Evolutionary conservation across 2,888 invertebrate genomes (phyloP).

Genomic region (Biston betularia): DNA sequence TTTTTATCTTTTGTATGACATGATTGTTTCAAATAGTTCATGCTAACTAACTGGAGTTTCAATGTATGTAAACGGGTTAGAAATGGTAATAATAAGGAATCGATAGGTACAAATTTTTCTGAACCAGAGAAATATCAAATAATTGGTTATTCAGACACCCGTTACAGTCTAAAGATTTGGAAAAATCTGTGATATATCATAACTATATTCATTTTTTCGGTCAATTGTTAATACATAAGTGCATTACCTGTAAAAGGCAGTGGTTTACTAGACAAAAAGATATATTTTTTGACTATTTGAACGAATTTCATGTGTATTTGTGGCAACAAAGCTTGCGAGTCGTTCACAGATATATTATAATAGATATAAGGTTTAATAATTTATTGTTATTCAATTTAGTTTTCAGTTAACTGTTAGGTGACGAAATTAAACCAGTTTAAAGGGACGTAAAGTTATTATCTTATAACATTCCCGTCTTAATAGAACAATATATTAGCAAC

Average conservation of each 20-base stretch:
- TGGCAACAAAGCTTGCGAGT: constrained; percentile 80
- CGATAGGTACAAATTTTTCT: constrained; percentile 78
- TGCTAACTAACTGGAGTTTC: constrained; percentile 77
- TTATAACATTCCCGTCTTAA: constrained; percentile 71
- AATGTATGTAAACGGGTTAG: constrained; percentile 82
- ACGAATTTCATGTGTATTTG: constrained; percentile 78
- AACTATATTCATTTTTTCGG: constrained; percentile 84
- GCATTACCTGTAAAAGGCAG: constrained; percentile 71
- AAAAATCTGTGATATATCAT: constrained; percentile 86
- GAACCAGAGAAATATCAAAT: constrained; percentile 54
- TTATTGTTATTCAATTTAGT: constrained; percentile 86
- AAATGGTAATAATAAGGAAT: constrained; percentile 66
- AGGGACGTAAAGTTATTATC: constrained; percentile 86
- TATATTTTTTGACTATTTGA: constrained; percentile 87
- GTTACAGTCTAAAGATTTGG: constrained; percentile 85
- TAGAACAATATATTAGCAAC: constrained; percentile 67
- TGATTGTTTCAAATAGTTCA: constrained; percentile 75
- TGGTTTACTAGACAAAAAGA: constrained; percentile 80
- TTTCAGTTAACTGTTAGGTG: constrained; percentile 83
- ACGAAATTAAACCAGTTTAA: constrained; percentile 84
- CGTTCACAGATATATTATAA: constrained; percentile 82
- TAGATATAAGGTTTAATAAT: constrained; percentile 86
- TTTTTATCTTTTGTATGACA: constrained; percentile 73
- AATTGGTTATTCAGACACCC: constrained; percentile 74
- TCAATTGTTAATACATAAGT: constrained; percentile 85